Evolutionary conservation across 2,113 vertebrate genomes (phyloP).

Genomic region (Mohoua ochrocephala): DNA sequence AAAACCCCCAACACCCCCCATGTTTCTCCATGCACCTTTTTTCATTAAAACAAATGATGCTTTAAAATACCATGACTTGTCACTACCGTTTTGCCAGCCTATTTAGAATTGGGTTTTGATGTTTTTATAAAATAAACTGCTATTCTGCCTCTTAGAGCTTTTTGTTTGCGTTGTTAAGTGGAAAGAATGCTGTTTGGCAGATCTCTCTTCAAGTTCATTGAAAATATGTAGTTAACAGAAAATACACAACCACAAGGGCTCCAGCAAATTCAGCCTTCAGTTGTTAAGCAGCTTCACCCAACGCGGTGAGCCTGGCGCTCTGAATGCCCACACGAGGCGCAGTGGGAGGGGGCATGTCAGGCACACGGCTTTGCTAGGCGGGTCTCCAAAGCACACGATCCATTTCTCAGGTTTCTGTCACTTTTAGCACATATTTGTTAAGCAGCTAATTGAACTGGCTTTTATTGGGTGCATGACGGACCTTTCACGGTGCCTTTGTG

Average conservation of each 20-base stretch:
- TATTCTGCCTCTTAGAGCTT: neutral
- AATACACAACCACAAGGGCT: neutral
- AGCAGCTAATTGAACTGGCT: neutral
- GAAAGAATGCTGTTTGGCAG: neutral
- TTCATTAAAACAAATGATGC: neutral
- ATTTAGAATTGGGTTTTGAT: neutral
- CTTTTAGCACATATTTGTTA: neutral
- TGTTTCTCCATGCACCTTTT: neutral
- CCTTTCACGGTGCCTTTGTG: neutral
- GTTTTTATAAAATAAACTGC: neutral
- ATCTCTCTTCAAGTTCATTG: neutral
- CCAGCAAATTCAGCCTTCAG: neutral
- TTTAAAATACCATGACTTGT: neutral
- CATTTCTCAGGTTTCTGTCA: neutral
- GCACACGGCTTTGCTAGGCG: neutral
- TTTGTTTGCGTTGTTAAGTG: neutral
- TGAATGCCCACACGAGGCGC: neutral
- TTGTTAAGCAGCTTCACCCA: neutral
- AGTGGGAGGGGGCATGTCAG: fast-evolving
- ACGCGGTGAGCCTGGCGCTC: fast-evolving
- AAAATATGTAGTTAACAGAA: neutral
- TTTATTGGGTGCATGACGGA: neutral
- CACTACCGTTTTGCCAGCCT: neutral
- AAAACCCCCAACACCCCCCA: neutral
- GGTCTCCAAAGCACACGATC: neutral